Evolutionary conservation across 2,888 invertebrate species (phyloP).

Genomic region (Apamea anceps): DNA sequence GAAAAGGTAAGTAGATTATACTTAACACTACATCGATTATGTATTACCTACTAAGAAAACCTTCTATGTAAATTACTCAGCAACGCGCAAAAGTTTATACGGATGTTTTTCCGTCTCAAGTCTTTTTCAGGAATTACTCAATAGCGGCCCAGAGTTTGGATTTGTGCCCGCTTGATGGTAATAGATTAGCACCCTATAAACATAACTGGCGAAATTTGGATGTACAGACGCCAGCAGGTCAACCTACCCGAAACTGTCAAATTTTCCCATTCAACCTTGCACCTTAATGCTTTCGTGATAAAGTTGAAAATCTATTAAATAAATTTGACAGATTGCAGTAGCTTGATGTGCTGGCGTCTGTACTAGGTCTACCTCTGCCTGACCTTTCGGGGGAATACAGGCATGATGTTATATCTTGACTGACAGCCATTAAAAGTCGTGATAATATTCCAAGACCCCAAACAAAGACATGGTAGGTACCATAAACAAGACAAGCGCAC

Average conservation of each 20-base stretch:
- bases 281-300: no score
- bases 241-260: no score
- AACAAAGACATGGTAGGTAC: not conserved
- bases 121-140: not conserved
- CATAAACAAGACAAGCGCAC: conserved; percentile 10
- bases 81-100: not conserved
- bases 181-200: not conserved
- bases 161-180: not conserved
- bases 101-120: not conserved
- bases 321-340: no score
- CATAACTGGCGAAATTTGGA: not conserved
- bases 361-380: not conserved
- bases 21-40: not conserved
- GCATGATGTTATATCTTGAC: not conserved
- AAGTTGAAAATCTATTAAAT: no score
- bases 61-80: conserved; percentile 12
- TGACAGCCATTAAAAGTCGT: conserved; percentile 21
- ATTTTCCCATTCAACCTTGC: no score
- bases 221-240: no score
- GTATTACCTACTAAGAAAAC: not conserved
- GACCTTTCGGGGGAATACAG: not conserved
- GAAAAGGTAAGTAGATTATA: not conserved
- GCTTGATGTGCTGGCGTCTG: no score
- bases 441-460: conserved; percentile 17
- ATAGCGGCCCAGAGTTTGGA: no score